Base-by-base conservation (phyloP, 2,113 vertebrate genomes). In the Mesoclemmys tuberculata region DNA sequence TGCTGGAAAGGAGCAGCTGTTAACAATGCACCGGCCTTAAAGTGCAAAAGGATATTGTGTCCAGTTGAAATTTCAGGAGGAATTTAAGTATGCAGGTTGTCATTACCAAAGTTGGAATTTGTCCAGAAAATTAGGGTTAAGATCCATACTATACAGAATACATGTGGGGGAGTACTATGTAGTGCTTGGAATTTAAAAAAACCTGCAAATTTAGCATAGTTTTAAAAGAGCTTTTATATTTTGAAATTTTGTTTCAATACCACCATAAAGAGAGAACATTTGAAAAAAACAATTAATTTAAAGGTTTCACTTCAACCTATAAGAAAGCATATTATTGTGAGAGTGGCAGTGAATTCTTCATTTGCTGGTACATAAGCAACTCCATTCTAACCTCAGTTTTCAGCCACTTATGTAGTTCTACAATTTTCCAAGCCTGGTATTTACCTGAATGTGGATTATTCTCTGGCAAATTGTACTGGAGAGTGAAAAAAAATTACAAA, bases 11-110 rank as follows among this genome's bases (percentile, higher is more conserved):
- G 18, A 29, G 1, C 16, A 92, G 49, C 29, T 9, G 1, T 81
- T 54, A 38, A 21, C 61, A 75, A 26, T 44, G 27, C 4, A 1
- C 3, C 77, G 8, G n/a, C 79, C 0, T 0, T 2, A 18, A 58
- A 21, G 0, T 0, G 3, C 41, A 58, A 44, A 14, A 38, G 84
- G 82, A 54, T 22, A 10, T 4, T 52, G 0, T 78, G n/a, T 86
- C 49, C 29, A 61, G 0, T 22, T 24, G 55, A 56, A 71, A 12
- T 0, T 2, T 9, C 18, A 80, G 81, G 52, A 94, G 81, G 5
- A 44, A 14, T 87, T 87, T 52, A 71, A 49, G 35, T 89, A 46
- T 24, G 22, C 74, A 84, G 18, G 49, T 58, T 89, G 14, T 91
- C 31, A 58, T 11, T 55, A 44, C 13, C 77, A 49, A 83, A 61